Percentiles rank a stretch among this genome's conserved stretches.
phyloP scores from a whole-genome alignment of 2,888 invertebrate genomes.

The Drosophila mettleri region DNA sequence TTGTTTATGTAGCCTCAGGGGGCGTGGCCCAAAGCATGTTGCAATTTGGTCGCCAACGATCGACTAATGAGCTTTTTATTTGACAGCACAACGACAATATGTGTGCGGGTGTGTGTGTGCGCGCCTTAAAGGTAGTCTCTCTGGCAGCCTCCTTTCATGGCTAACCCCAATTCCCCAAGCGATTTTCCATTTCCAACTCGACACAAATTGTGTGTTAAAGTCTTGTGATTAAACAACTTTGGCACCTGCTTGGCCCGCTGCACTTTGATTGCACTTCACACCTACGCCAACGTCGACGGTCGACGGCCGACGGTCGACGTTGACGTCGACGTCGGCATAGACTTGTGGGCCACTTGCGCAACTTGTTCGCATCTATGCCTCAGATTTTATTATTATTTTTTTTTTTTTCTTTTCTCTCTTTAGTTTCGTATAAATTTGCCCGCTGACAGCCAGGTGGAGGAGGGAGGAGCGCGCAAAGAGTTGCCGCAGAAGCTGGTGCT shows the following conservation, averaged over 20 bases:
- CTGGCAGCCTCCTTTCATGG: slow-evolving; percentile 11
- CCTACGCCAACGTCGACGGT: slow-evolving; percentile 44
- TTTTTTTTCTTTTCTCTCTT: slow-evolving; percentile 1
- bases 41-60: slow-evolving; percentile 65
- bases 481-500: too few relatives aligned
- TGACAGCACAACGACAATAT: slow-evolving; percentile 37
- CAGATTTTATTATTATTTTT: slow-evolving; percentile 21
- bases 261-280: slow-evolving; percentile 79
- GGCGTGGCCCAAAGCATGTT: slow-evolving; percentile 50
- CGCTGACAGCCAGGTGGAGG: slow-evolving; percentile 52
- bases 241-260: slow-evolving; percentile 70
- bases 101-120: not conserved
- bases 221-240: slow-evolving; percentile 78
- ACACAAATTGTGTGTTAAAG: slow-evolving; percentile 71
- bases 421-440: slow-evolving; percentile 57
- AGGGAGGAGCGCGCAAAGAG: too few relatives aligned
- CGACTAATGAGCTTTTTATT: slow-evolving; percentile 80
- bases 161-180: slow-evolving; percentile 43
- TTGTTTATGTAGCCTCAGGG: slow-evolving; percentile 25
- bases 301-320: not conserved
- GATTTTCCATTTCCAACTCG: slow-evolving; percentile 34
- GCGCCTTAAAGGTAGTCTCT: slow-evolving; percentile 14
- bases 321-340: slow-evolving; percentile 7
- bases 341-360: slow-evolving; percentile 64
- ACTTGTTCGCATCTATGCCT: slow-evolving; percentile 45